phyloP scores from a whole-genome alignment of 2,797 vertebrate species.

The Eidolon dupreanum region DNA sequence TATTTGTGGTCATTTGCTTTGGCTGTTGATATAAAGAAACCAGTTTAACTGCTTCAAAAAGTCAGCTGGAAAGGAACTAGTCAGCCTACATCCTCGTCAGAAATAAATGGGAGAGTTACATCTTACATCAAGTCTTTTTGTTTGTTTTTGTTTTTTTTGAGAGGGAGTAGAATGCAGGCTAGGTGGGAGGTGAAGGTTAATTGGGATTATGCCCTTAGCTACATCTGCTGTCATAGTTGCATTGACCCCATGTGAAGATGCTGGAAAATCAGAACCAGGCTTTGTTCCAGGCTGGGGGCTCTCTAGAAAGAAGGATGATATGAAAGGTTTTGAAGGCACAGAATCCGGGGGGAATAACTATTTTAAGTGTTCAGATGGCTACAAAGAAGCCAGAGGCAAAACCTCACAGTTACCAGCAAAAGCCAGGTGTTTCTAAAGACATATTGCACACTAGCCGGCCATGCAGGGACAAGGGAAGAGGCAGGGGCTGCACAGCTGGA shows the following conservation, averaged over 20 bases:
- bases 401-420: background rate
- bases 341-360: background rate
- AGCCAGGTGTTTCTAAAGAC: background rate
- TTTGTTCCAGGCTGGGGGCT: background rate
- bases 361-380: background rate
- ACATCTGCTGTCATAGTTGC: background rate
- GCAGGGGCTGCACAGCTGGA: background rate
- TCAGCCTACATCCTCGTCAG: background rate
- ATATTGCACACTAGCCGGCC: background rate
- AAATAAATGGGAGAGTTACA: background rate
- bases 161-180: background rate
- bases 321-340: background rate
- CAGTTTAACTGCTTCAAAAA: conserved; percentile 60
- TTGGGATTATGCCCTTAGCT: background rate
- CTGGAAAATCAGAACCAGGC: background rate
- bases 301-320: background rate
- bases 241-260: background rate
- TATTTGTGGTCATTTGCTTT: conserved; percentile 30
- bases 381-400: background rate
- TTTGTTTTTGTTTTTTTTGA: background rate
- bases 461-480: background rate
- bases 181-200: background rate
- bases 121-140: background rate
- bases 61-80: conserved; percentile 35
- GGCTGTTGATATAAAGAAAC: conserved; percentile 50